A percentile compares a stretch with the other conserved stretches of the same genome.
Conservation (phyloP, 1,140 invertebrate species). For the Subanguina moxae region DNA sequence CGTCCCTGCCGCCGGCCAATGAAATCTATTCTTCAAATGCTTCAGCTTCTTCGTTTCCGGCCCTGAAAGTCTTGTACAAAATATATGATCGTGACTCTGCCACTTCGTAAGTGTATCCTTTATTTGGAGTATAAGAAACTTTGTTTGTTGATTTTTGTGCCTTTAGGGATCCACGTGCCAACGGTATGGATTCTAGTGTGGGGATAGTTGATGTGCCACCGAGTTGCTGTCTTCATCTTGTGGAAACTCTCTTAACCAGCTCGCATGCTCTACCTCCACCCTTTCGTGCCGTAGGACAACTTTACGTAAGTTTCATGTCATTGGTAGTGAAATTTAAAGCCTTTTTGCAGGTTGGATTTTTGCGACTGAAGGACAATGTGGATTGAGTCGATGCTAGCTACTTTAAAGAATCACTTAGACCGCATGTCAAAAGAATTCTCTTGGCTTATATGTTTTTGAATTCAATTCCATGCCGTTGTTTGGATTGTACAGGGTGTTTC, state of each 20-base stretch:
- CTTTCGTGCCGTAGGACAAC: conserved; percentile 47
- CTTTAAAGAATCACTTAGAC: too few relatives aligned
- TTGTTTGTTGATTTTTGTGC: conserved; percentile 4
- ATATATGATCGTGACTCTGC: conserved; percentile 41
- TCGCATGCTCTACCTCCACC: conserved; percentile 40
- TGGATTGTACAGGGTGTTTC: too few relatives aligned
- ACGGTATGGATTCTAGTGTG: conserved; percentile 50
- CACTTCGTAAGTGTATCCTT: conserved; percentile 27
- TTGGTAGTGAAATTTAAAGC: conserved; percentile 16
- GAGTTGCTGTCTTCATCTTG: conserved; percentile 33
- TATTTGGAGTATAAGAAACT: background rate
- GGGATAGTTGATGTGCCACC: conserved; percentile 45
- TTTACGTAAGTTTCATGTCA: conserved; percentile 37
- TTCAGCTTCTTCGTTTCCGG: conserved; percentile 38
- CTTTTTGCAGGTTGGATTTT: conserved; percentile 27
- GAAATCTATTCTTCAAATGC: background rate
- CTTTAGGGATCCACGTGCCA: conserved; percentile 47
- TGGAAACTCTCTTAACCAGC: conserved; percentile 38
- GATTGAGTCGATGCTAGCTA: conserved; percentile 10
- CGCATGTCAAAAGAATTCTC: too few relatives aligned
- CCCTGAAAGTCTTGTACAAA: conserved; percentile 50
- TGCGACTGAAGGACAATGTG: conserved; percentile 24
- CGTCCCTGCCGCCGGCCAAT: background rate
- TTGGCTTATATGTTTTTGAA: too few relatives aligned
- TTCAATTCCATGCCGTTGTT: too few relatives aligned